Conservation (phyloP, 2,888 invertebrate species). For the Odontothrips loti region DNA sequence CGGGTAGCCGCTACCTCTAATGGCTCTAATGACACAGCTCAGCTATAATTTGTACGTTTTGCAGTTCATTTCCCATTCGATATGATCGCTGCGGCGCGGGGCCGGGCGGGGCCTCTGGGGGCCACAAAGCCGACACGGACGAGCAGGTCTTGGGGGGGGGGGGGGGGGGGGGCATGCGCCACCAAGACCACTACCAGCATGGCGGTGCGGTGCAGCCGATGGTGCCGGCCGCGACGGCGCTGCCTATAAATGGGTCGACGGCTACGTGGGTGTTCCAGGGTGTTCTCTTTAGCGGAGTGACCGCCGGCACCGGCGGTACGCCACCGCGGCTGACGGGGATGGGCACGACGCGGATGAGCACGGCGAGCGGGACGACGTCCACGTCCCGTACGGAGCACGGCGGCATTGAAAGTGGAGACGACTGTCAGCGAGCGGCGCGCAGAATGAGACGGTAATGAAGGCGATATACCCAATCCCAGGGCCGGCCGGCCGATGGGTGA, state of each 20-base stretch:
- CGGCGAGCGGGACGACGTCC: not conserved
- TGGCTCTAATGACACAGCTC: not conserved
- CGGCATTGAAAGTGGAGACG: no score
- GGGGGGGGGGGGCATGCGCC: not conserved
- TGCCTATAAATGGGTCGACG: conserved; percentile 5
- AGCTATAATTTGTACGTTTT: not conserved
- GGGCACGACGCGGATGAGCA: not conserved
- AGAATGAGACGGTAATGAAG: no score
- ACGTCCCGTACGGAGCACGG: not conserved
- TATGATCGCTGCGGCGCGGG: not conserved
- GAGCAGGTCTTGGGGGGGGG: not conserved
- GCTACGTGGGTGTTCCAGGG: not conserved
- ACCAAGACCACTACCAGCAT: not conserved
- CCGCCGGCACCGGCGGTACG: not conserved
- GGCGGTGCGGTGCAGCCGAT: not conserved
- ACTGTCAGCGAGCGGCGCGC: not conserved
- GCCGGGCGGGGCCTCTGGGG: not conserved
- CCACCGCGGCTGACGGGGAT: not conserved
- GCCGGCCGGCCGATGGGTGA: not conserved
- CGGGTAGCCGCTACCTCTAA: no score
- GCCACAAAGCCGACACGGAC: not conserved
- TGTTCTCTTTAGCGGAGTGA: conserved; percentile 20
- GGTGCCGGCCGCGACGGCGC: not conserved
- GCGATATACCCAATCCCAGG: not conserved
- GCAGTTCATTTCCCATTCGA: conserved; percentile 14